Conservation (phyloP, 35 echinoderm and acorn worm genomes). For the Acanthaster planci region DNA sequence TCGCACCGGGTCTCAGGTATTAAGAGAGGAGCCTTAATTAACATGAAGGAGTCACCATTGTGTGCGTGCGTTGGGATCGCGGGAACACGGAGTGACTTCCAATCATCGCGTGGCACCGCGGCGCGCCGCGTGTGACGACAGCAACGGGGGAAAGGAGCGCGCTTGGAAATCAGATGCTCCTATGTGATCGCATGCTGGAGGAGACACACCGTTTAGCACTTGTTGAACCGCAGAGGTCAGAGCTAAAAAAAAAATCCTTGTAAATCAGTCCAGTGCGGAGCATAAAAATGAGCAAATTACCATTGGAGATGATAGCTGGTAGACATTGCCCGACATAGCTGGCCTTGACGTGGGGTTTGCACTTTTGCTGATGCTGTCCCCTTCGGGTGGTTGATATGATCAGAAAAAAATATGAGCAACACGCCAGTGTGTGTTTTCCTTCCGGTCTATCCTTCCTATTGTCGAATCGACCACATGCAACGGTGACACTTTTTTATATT, state of each 20-base stretch:
- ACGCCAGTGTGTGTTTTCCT: too few relatives aligned
- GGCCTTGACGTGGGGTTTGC: background rate
- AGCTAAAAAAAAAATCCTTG: background rate
- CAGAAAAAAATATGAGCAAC: too few relatives aligned
- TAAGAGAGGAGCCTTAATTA: slow-evolving; percentile 5
- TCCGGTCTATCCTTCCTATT: too few relatives aligned
- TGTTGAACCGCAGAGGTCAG: slow-evolving; percentile 16
- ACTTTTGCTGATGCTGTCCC: background rate
- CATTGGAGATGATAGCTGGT: background rate
- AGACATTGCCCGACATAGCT: background rate
- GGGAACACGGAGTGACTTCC: background rate
- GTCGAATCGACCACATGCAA: too few relatives aligned
- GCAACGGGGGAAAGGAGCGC: too few relatives aligned
- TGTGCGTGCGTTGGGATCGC: slow-evolving; percentile 4
- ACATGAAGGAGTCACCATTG: slow-evolving; percentile 9
- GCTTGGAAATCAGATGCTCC: too few relatives aligned
- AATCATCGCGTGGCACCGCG: background rate
- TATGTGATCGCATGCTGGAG: too few relatives aligned
- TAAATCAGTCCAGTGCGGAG: background rate
- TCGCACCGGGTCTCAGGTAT: slow-evolving; percentile 15
- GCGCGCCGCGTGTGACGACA: too few relatives aligned
- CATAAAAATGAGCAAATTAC: background rate
- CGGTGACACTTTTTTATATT: too few relatives aligned
- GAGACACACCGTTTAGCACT: slow-evolving; percentile 25
- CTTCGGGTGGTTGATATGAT: too few relatives aligned